Conservation (phyloP, 2,113 vertebrate genomes). For the Cryptotis parvus region DNA sequence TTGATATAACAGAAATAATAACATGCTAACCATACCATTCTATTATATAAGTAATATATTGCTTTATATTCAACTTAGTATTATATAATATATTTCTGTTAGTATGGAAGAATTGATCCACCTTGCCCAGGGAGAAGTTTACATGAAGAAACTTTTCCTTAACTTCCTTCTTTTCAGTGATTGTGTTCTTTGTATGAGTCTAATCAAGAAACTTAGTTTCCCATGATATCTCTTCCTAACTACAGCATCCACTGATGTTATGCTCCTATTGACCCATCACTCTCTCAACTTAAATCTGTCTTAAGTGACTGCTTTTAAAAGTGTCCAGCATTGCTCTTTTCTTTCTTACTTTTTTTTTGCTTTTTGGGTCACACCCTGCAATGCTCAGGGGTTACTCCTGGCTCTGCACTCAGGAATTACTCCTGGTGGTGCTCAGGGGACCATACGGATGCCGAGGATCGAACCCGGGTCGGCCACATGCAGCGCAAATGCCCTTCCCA, state of each 20-base stretch:
- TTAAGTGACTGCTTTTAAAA: neutral
- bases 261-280: neutral
- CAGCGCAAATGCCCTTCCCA: too few species aligned
- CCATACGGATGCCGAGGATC: too few species aligned
- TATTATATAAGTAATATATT: neutral
- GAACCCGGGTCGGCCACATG: too few species aligned
- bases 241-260: neutral
- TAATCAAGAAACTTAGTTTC: neutral
- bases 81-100: neutral
- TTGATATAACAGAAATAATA: too few species aligned
- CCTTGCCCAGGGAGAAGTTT: neutral
- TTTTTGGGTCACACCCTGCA: too few species aligned
- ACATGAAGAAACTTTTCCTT: neutral
- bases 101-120: neutral
- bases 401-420: too few species aligned
- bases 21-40: too few species aligned
- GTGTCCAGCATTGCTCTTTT: neutral
- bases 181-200: neutral
- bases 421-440: too few species aligned
- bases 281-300: conserved; percentile 9
- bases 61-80: neutral
- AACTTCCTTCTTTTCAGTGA: neutral
- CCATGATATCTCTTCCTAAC: neutral
- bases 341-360: too few species aligned
- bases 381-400: too few species aligned